Evolutionary conservation across 2,888 invertebrate genomes (phyloP), one percentile per base, ranked within the genome.

Genomic region (Arge pagana): DNA sequence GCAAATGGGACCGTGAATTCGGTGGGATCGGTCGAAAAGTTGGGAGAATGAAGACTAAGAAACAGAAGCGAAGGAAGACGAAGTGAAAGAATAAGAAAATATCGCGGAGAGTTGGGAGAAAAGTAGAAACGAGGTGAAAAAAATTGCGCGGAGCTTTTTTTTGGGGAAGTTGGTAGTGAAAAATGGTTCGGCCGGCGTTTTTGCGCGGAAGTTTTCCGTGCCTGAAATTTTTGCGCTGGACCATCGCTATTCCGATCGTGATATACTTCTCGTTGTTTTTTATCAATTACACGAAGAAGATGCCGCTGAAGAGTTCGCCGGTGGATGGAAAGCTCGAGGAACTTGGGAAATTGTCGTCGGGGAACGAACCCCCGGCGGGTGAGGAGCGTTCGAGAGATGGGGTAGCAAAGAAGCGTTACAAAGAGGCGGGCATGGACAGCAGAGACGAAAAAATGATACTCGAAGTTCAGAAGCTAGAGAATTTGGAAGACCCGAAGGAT

Each of bases 261-360:
- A 68, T 74, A 24, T 75, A 74, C 50, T 50, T 68, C 0, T 65
- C 66, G 4, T 58, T 75, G 2, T 54, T 73, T 11, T 60, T 73
- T 42, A 50, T 72, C 10, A 70, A 68, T 41, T 70, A 70, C 45
- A 68, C 63, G 5, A 66, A 60, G 39, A 63, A 58, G 18, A 40
- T 72, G 23, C 71, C 70, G 6, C 54, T 73, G 2, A 72, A 68
- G 49, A 69, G 67, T 24, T 41, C 49, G 4, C 26, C 31, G 15
- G 23, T 50, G 3, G 53, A 58, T n/a, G 58, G 56, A 5, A 49
- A 18, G 40, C 42, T 33, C 15, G 35, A 23, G 7, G 35, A 45
- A 4, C 21, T 10, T 15, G 8, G 10, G 6, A 35, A 45, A 19
- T 33, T 23, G n/a, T n/a, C 11, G 6, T n/a, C n/a, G 4, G 42